These are phyloP conservation scores for Acipenser transmontanus DNA, from an alignment of 2,797 vertebrate genomes.

Conservation along the genomic window DNA sequence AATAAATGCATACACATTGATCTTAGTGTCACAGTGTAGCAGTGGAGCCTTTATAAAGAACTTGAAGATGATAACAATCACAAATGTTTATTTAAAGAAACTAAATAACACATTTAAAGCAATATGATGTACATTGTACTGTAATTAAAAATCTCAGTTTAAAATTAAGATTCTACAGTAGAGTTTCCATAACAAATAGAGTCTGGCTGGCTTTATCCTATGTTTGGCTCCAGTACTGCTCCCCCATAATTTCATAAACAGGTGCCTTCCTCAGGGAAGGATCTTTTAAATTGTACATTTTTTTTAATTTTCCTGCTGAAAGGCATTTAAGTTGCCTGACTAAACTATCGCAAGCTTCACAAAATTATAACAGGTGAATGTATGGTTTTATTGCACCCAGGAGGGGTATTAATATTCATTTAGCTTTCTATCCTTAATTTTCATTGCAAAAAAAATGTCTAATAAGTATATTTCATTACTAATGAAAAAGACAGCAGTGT, in stretches of 20 bases:
- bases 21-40: no score
- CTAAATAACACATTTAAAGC: no score
- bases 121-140: no score
- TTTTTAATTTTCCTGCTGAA: conserved; percentile 6
- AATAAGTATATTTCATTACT: neutral
- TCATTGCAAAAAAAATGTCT: conserved; percentile 19
- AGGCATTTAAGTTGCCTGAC: conserved; percentile 4
- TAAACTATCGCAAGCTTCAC: conserved; percentile 11
- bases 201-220: conserved; percentile 6
- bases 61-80: no score
- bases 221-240: conserved; percentile 13
- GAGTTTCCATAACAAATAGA: neutral
- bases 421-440: conserved; percentile 30
- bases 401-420: conserved; percentile 1
- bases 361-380: conserved; percentile 11
- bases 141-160: neutral
- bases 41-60: no score
- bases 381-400: conserved; percentile 12
- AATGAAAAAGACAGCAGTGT: no score
- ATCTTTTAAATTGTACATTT: conserved; percentile 11
- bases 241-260: conserved; percentile 18
- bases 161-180: neutral
- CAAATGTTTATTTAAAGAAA: no score
- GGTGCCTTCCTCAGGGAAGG: conserved; percentile 5
- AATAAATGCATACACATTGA: no score